Evolutionary conservation across 2,888 invertebrate species (phyloP).

Genomic region (Aproaerema taeniolella): DNA sequence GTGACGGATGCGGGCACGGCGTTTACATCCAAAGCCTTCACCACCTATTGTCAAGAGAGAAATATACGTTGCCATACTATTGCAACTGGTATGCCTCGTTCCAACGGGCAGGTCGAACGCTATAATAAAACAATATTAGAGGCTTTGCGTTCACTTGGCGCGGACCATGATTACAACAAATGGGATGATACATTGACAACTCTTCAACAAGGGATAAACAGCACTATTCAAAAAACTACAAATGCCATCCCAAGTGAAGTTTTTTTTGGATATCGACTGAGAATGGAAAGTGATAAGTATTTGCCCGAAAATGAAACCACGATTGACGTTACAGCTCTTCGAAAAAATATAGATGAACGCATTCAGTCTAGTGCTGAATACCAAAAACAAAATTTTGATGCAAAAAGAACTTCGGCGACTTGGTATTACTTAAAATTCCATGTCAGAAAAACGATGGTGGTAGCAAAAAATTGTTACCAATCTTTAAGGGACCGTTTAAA

Average conservation of each 20-base stretch:
- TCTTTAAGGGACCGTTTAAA: conserved; percentile 18
- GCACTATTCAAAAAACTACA: background rate
- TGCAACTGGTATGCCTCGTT: conserved; percentile 11
- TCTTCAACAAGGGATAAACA: no score
- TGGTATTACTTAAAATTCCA: conserved; percentile 11
- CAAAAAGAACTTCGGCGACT: conserved; percentile 4
- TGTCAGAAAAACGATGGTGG: conserved; percentile 15
- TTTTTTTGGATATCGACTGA: background rate
- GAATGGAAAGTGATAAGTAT: conserved; percentile 1
- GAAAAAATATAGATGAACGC: conserved; percentile 6
- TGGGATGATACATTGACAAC: no score
- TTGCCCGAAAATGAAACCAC: background rate
- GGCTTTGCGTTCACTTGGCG: conserved; percentile 19
- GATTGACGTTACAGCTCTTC: conserved; percentile 15
- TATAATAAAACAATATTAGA: no score
- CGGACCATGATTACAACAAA: no score
- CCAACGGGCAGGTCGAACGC: no score
- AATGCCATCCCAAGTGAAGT: background rate
- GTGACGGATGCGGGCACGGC: conserved; percentile 20
- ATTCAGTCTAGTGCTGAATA: conserved; percentile 7
- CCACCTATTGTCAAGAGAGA: conserved; percentile 12
- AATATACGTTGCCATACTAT: conserved; percentile 13
- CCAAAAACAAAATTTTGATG: conserved; percentile 14
- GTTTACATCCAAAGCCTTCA: conserved; percentile 18
- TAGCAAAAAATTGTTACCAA: conserved; percentile 16